Evolutionary conservation across 1,140 invertebrate species (phyloP).

Genomic region (Drosophila asahinai): DNA sequence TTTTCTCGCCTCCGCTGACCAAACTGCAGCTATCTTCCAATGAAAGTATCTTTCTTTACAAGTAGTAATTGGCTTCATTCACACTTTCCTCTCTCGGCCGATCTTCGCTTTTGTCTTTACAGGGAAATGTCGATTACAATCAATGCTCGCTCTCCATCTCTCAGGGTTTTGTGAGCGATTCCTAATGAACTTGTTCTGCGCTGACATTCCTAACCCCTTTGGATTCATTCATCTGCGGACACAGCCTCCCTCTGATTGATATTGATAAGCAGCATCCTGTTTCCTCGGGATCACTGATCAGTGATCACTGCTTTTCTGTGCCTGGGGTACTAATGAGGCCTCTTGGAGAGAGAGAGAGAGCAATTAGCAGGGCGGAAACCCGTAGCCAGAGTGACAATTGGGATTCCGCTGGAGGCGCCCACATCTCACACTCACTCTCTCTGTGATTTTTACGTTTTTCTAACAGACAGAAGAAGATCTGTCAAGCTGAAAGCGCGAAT

Average conservation of each 20-base stretch:
- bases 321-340: slow-evolving; percentile 58
- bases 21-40: slow-evolving; percentile 31
- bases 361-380: slow-evolving; percentile 71
- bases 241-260: slow-evolving; percentile 56
- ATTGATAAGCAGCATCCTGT: slow-evolving; percentile 81
- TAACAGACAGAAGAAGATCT: slow-evolving; percentile 24
- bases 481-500: slow-evolving; percentile 72
- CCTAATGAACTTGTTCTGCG: slow-evolving; percentile 72
- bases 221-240: slow-evolving; percentile 54
- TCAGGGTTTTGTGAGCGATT: slow-evolving; percentile 13
- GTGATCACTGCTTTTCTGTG: slow-evolving; percentile 22
- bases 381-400: slow-evolving; percentile 25
- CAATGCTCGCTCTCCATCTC: slow-evolving; percentile 34
- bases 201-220: slow-evolving; percentile 40
- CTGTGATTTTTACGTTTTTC: background rate
- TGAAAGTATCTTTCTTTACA: slow-evolving; percentile 45
- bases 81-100: slow-evolving; percentile 52
- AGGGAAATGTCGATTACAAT: slow-evolving; percentile 71
- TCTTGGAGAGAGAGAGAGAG: slow-evolving; percentile 12
- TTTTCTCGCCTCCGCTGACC: slow-evolving; percentile 8
- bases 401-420: slow-evolving; percentile 45
- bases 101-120: slow-evolving; percentile 43
- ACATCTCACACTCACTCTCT: slow-evolving; percentile 34
- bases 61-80: slow-evolving; percentile 71
- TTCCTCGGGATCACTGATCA: slow-evolving; percentile 50